Evolutionary conservation across 2,797 vertebrate genomes (phyloP).

Genomic region (Dermochelys coriacea): DNA sequence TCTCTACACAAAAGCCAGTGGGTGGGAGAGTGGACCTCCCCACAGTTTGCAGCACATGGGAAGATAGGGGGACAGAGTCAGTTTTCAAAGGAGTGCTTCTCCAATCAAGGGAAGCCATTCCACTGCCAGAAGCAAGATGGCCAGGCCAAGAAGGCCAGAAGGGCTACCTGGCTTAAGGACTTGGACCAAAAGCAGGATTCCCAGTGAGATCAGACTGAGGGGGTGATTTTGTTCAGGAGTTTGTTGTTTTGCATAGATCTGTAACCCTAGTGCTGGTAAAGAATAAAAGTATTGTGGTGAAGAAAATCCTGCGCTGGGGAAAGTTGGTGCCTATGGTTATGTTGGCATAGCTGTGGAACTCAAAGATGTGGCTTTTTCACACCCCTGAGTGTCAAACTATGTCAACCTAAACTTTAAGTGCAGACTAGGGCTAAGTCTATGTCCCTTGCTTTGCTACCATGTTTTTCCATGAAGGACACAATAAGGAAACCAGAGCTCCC

Average conservation of each 20-base stretch:
- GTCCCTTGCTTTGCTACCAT: neutral
- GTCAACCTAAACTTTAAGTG: too few relatives aligned
- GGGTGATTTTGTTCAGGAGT: neutral
- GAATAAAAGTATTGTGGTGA: neutral
- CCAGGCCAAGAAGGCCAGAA: neutral
- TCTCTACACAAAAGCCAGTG: fast-evolving
- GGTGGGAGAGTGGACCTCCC: neutral
- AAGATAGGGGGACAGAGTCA: neutral
- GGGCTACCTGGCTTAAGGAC: neutral
- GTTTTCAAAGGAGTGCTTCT: neutral
- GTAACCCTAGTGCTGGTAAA: neutral
- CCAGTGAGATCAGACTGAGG: neutral
- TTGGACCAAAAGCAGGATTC: neutral
- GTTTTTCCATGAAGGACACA: neutral
- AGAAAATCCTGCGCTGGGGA: neutral
- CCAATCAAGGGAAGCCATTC: neutral
- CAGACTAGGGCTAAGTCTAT: neutral
- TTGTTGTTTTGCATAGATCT: neutral
- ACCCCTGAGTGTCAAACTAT: too few relatives aligned
- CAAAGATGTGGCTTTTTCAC: too few relatives aligned
- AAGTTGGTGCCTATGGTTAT: too few relatives aligned
- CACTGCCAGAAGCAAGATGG: neutral
- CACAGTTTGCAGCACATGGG: fast-evolving
- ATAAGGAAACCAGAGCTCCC: neutral
- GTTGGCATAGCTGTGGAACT: too few relatives aligned